Evolutionary conservation across 2,797 vertebrate genomes (phyloP).

Genomic region (Sorex maritimensis): DNA sequence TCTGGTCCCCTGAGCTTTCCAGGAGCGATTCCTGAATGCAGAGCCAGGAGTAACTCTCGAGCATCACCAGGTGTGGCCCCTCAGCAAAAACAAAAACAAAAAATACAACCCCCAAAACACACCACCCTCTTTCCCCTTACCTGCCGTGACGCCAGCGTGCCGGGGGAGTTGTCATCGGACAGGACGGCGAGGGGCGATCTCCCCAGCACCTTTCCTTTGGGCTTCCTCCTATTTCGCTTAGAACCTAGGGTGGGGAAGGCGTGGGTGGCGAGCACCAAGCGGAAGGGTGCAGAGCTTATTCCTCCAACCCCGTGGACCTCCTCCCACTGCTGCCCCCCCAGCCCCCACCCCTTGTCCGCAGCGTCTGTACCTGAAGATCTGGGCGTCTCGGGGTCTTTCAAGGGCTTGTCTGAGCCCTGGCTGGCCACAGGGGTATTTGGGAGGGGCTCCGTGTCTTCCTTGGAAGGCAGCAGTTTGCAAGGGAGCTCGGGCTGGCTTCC

Average conservation of each 20-base stretch:
- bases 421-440: conserved; percentile 29
- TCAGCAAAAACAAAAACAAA: too few relatives aligned
- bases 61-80: too few relatives aligned
- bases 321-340: conserved; percentile 26
- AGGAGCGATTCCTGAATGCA: too few relatives aligned
- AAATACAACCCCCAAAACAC: too few relatives aligned
- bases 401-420: conserved; percentile 74
- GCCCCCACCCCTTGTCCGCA: background rate
- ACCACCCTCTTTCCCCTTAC: conserved; percentile 81
- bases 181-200: conserved; percentile 96
- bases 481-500: conserved; percentile 56
- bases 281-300: conserved; percentile 1
- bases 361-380: conserved; percentile 84
- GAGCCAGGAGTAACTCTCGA: too few relatives aligned
- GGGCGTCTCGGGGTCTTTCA: conserved; percentile 57
- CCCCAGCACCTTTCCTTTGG: conserved; percentile 88
- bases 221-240: conserved; percentile 85
- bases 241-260: conserved; percentile 80
- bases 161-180: conserved; percentile 93
- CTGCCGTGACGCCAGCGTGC: conserved; percentile 89
- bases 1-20: too few relatives aligned
- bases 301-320: background rate
- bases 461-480: conserved; percentile 60
- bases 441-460: conserved; percentile 54
- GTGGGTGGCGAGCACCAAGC: conserved; percentile 50